phyloP scores from a whole-genome alignment of 2,797 vertebrate genomes.

The Malacoraja senta region DNA sequence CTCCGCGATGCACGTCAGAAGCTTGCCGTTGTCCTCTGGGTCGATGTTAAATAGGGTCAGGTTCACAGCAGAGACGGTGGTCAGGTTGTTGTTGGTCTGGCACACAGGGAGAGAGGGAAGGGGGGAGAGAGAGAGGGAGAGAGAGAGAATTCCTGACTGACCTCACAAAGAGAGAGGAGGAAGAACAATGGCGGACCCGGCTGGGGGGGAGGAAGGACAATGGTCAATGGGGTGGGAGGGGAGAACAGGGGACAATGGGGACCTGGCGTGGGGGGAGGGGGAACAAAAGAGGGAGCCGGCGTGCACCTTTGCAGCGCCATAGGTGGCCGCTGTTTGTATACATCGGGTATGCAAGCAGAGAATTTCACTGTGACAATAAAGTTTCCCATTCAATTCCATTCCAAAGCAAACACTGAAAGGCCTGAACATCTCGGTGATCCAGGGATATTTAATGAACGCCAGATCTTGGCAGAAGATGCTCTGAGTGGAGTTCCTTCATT shows the following conservation, averaged over 20 bases:
- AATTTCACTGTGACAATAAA: no score
- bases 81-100: slow-evolving; percentile 92
- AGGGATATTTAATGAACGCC: background rate
- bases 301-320: no score
- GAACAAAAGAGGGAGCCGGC: no score
- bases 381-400: no score
- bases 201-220: no score
- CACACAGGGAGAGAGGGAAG: slow-evolving; percentile 43
- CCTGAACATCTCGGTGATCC: background rate
- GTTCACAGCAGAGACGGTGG: slow-evolving; percentile 92
- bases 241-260: no score
- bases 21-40: slow-evolving; percentile 86
- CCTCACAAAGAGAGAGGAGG: background rate
- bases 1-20: slow-evolving; percentile 88
- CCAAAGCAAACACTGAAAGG: background rate
- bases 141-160: slow-evolving; percentile 41
- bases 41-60: slow-evolving; percentile 89
- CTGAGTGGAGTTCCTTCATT: background rate
- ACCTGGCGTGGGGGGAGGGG: no score
- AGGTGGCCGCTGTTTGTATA: no score
- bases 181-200: no score
- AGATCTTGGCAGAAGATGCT: background rate
- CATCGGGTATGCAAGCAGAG: no score
- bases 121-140: slow-evolving; percentile 43
- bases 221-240: no score